Evolutionary conservation across 2,113 vertebrate genomes (phyloP), one percentile per base, ranked within the genome.

Genomic region (Halcyon malimbica): DNA sequence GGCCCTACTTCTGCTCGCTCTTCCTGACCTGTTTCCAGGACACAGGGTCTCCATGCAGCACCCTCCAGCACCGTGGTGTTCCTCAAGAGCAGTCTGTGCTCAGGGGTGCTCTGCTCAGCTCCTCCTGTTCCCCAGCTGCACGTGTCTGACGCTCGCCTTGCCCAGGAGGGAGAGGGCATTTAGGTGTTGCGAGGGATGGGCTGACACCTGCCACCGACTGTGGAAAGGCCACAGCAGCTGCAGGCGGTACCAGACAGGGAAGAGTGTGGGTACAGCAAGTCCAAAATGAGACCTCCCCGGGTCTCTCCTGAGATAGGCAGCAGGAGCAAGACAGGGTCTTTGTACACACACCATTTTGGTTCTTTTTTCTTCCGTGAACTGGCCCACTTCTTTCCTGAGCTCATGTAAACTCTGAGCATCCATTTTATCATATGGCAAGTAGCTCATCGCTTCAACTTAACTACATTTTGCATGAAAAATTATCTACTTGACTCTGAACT

Each of bases 171-270:
- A 59, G 50, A 33, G 44, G 42, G 44, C 4, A 2, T 10, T 33
- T 3, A 6, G 37, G 17, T 12, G 39, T 13, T 50, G 16, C 44
- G 29, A 31, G 57, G 35, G 26, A 31, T 8, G 18, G 62, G 46
- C 37, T 39, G 37, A 17, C 15, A 29, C 24, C n/a, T 0, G 0
- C 8, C 78, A n/a, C 0, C 0, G 0, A 20, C 64, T 7, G 9
- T 5, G 33, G 56, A 64, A 42, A 75, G 26, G 23, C 59, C 67
- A 6, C 0, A 0, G 53, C 65, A 79, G 67, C 57, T 16, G 25
- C 51, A 26, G 35, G 10, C 16, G 29, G 8, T 4, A 8, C 39
- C 0, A 6, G 29, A 24, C 5, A n/a, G 2, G 3, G 46, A 64
- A 17, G 9, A 59, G 28, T 0, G 4, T 0, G 1, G 83, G 64